These are phyloP conservation scores for Drosophila ambigua DNA, from an alignment of 1,140 invertebrate genomes.

Conservation along the genomic window DNA sequence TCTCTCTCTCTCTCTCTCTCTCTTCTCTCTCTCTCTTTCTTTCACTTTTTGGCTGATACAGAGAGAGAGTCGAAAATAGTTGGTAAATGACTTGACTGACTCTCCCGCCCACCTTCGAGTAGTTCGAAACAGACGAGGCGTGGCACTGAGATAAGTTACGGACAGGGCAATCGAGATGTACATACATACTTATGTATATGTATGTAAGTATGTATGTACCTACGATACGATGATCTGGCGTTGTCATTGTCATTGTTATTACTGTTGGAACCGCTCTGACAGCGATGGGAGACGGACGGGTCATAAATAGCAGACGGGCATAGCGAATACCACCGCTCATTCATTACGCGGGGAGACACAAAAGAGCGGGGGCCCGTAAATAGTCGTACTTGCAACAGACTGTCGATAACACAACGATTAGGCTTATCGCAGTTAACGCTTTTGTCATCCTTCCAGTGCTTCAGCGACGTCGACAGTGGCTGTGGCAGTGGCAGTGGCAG, in stretches of 20 bases:
- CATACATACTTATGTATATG: background rate
- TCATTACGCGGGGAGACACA: conserved; percentile 23
- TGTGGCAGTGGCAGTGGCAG: background rate
- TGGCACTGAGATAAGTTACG: conserved; percentile 48
- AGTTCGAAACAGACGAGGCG: conserved; percentile 28
- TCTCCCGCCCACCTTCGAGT: conserved; percentile 5
- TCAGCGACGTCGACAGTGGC: background rate
- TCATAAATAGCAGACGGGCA: conserved; percentile 33
- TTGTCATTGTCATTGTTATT: background rate
- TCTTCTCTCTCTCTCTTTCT: background rate
- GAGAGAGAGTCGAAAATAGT: conserved; percentile 57
- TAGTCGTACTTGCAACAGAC: conserved; percentile 7
- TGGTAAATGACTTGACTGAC: conserved; percentile 61
- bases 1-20: background rate
- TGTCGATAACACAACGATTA: conserved; percentile 47
- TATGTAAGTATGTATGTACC: background rate
- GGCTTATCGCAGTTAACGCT: conserved; percentile 44
- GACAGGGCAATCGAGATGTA: conserved; percentile 20
- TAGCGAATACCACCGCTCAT: conserved; percentile 17
- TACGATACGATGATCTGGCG: conserved; percentile 17
- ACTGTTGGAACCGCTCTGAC: too few species aligned
- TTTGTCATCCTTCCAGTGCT: conserved; percentile 25
- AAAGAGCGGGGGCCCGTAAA: conserved; percentile 32
- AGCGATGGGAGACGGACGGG: conserved; percentile 8
- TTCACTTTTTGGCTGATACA: conserved; percentile 13